Evolutionary conservation across 2,113 vertebrate species (phyloP), one percentile per base, ranked within the genome.

Genomic region (Cairina moschata): DNA sequence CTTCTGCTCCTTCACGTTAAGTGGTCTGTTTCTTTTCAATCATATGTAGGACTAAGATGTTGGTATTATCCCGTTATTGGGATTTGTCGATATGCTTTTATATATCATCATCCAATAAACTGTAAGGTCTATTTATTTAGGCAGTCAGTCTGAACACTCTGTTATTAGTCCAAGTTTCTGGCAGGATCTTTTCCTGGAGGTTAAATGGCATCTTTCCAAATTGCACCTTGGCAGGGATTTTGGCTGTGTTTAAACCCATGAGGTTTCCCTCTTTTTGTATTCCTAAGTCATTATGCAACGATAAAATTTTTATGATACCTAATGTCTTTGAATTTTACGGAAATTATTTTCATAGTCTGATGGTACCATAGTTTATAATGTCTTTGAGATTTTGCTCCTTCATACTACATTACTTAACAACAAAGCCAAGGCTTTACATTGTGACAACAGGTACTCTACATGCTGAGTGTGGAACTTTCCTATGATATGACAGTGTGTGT

Each of bases 171-270:
- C 81, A 94, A 75, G 82, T 17, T 91, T 66, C 83, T 94, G 90
- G 90, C 86, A 96, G 72, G 32, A 74, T 55, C 34, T 82, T 91
- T 94, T 96, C 91, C 75, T 90, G 62, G 76, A 94, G 83, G 87
- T 83, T 73, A 94, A 90, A 92, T 96, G 93, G 88, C 91, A 48
- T 60, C 59, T 83, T 94, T 94, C 95, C 95, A 96, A 89, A 83
- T 17, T 88, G 52, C 55, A 90, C 67, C 38, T 82, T 94, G 84
- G 95, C 95, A 94, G 58, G 86, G 76, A 86, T 59, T 77, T 91
- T 90, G 81, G 75, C 79, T 91, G 54, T 63, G 26, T 60, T 95
- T 89, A 48, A 75, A 74, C 81, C 58, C 0, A 0, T 54, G 75
- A 50, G 92, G 80, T 78, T 92, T 55, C 40, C 55, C 78, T 72